Conservation (phyloP, 2,888 invertebrate species). For the Drosophila mulleri region DNA sequence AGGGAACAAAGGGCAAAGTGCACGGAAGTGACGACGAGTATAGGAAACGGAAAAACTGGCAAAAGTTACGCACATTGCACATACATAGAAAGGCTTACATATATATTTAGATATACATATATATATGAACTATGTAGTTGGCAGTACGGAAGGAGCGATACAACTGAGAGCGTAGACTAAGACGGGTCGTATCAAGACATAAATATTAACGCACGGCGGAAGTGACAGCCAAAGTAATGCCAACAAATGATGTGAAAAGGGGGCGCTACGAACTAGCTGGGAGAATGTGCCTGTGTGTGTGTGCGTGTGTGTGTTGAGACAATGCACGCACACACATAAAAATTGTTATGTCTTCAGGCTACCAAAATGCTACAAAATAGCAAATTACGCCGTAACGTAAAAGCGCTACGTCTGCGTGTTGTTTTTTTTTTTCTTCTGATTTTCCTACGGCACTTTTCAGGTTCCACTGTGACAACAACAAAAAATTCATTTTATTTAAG, state of each 20-base stretch:
- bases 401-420: constrained; percentile 58
- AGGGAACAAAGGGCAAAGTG: constrained; percentile 47
- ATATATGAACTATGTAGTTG: constrained; percentile 7
- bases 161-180: constrained; percentile 15
- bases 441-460: constrained; percentile 23
- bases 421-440: constrained; percentile 7
- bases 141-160: constrained; percentile 5
- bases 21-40: constrained; percentile 45
- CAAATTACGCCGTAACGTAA: constrained; percentile 68
- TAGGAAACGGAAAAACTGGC: constrained; percentile 58
- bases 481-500: constrained; percentile 7
- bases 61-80: constrained; percentile 52
- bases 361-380: constrained; percentile 69
- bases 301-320: constrained; percentile 24
- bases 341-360: constrained; percentile 29
- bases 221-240: constrained; percentile 71
- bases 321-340: constrained; percentile 65
- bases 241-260: constrained; percentile 69
- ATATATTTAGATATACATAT: not conserved
- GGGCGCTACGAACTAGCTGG: not conserved
- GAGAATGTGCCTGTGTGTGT: not conserved
- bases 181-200: constrained; percentile 48
- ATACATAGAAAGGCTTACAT: constrained; percentile 2
- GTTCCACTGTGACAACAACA: constrained; percentile 2
- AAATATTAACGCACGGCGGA: constrained; percentile 70